These are phyloP conservation scores for Muntiacus muntjak DNA, from an alignment of 2,113 vertebrate species.

Conservation along the genomic window DNA sequence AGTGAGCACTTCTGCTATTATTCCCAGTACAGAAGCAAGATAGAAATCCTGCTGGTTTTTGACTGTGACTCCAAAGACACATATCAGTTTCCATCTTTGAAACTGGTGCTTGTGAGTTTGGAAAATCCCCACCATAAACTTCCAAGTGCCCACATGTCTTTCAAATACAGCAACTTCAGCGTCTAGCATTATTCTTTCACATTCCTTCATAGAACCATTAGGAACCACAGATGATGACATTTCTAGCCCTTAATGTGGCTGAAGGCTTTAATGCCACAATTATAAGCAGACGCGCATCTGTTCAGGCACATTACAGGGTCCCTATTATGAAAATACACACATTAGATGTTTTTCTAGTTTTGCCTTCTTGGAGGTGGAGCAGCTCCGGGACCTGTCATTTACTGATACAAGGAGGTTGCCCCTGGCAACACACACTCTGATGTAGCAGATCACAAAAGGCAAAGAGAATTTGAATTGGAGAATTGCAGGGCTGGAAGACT, in stretches of 20 bases:
- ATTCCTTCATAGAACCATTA: background rate
- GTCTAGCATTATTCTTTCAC: background rate
- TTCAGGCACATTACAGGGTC: background rate
- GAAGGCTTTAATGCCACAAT: background rate
- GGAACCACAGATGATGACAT: background rate
- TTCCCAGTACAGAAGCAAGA: background rate
- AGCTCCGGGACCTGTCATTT: background rate
- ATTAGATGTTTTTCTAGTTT: background rate
- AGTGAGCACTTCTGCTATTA: background rate
- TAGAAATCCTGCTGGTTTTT: accelerated
- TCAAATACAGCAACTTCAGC: background rate
- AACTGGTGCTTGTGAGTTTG: background rate
- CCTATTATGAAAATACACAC: background rate
- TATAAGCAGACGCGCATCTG: background rate
- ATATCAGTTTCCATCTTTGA: background rate
- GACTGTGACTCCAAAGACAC: background rate
- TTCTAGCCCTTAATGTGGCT: background rate
- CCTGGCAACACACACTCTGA: background rate
- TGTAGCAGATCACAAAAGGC: background rate
- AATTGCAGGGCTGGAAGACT: background rate
- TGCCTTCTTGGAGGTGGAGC: background rate
- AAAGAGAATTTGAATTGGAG: background rate
- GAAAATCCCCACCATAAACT: background rate
- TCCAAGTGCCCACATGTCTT: background rate
- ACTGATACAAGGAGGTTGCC: background rate